Evolutionary conservation across 2,888 invertebrate genomes (phyloP).

Genomic region (Synanthedon andrenaeformis): DNA sequence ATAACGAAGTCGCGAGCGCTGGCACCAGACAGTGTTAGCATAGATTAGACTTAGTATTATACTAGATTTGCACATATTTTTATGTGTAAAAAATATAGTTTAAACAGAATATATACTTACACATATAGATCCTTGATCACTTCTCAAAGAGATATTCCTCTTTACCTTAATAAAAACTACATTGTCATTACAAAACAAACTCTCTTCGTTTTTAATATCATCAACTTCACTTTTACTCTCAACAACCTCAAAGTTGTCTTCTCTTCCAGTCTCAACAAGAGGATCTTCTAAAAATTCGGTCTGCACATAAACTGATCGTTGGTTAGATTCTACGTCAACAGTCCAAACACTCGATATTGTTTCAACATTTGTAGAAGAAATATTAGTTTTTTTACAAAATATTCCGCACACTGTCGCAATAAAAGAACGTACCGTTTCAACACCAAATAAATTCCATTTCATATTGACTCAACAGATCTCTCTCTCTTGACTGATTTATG

Average conservation of each 20-base stretch:
- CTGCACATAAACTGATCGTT: constrained; percentile 10
- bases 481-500: not conserved
- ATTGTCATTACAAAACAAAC: not conserved
- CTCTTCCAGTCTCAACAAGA: not conserved
- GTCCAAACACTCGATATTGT: constrained; percentile 23
- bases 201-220: not conserved
- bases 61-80: no score
- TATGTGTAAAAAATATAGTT: no score
- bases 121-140: not conserved
- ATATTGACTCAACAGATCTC: not conserved
- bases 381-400: constrained; percentile 10
- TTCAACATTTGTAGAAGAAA: constrained; percentile 14
- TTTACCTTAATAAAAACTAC: not conserved
- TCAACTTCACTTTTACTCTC: not conserved
- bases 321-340: constrained; percentile 2
- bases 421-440: not conserved
- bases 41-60: no score
- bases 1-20: no score
- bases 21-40: no score
- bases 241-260: not conserved
- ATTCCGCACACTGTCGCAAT: not conserved
- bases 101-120: no score
- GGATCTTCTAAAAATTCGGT: not conserved
- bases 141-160: not conserved
- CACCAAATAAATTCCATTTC: not conserved